Percentiles rank a stretch among this genome's conserved stretches.
These are phyloP conservation scores for Ennomos erosarius DNA, from an alignment of 2,888 invertebrate genomes.

Conservation along the genomic window DNA sequence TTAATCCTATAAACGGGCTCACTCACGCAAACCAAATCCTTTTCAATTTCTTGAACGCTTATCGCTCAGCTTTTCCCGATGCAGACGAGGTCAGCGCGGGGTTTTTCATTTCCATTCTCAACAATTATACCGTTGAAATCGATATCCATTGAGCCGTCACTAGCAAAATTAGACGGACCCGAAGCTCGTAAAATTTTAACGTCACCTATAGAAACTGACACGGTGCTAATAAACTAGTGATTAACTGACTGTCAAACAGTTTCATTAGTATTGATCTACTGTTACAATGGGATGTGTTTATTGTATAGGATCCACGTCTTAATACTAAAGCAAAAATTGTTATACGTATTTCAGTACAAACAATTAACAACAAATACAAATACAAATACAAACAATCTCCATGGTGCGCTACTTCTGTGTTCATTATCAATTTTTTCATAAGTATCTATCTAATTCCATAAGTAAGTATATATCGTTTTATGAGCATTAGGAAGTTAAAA, in stretches of 20 bases:
- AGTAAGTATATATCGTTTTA: too few species aligned
- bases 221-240: conserved; percentile 25
- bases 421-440: too few species aligned
- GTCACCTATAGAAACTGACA: conserved; percentile 16
- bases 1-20: conserved; percentile 66
- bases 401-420: too few species aligned
- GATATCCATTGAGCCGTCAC: conserved; percentile 24
- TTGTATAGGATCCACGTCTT: too few species aligned
- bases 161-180: conserved; percentile 23
- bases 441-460: too few species aligned
- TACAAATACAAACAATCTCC: too few species aligned
- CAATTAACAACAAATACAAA: background rate
- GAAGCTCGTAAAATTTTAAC: conserved; percentile 31
- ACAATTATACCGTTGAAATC: conserved; percentile 23
- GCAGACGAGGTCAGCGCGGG: conserved; percentile 20
- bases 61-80: conserved; percentile 46
- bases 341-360: too few species aligned
- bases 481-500: too few species aligned
- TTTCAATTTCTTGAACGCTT: conserved; percentile 71
- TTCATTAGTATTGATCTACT: conserved; percentile 9
- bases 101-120: conserved; percentile 26
- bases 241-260: conserved; percentile 24
- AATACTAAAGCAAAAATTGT: too few species aligned
- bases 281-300: background rate
- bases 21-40: conserved; percentile 64